Conservation (phyloP, 2,888 invertebrate genomes). For the Noctua fimbriata region DNA sequence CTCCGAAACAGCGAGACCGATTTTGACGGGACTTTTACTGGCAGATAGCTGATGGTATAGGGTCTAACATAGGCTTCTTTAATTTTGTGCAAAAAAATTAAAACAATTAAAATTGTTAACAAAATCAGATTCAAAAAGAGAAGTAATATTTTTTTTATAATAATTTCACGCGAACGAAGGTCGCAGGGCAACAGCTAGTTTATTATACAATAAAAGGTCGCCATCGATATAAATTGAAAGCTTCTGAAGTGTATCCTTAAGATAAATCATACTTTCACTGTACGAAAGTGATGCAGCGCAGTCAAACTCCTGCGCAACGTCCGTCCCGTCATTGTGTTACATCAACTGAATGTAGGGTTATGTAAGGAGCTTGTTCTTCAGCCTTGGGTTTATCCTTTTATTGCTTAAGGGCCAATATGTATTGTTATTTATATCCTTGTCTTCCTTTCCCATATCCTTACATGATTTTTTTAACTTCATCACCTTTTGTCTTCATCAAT, state of each 20-base stretch:
- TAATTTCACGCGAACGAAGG: too few species aligned
- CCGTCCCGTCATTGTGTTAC: slow-evolving; percentile 57
- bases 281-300: slow-evolving; percentile 64
- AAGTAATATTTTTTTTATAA: too few species aligned
- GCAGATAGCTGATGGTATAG: too few species aligned
- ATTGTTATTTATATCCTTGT: slow-evolving; percentile 16
- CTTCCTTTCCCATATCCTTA: slow-evolving; percentile 1
- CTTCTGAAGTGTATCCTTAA: slow-evolving; percentile 61
- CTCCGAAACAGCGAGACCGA: too few species aligned
- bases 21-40: too few species aligned
- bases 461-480: not conserved
- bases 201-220: slow-evolving; percentile 62
- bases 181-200: slow-evolving; percentile 14
- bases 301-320: slow-evolving; percentile 61
- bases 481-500: not conserved
- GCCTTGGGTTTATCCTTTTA: slow-evolving; percentile 56
- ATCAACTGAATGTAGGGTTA: slow-evolving; percentile 57
- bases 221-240: slow-evolving; percentile 55
- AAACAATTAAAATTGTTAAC: too few species aligned
- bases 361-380: slow-evolving; percentile 48
- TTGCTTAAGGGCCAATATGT: slow-evolving; percentile 34
- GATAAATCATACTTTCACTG: slow-evolving; percentile 68
- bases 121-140: too few species aligned
- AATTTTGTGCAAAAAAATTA: too few species aligned
- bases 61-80: too few species aligned